phyloP scores from a whole-genome alignment of 2,888 invertebrate genomes.

The Oscheius sp. region DNA sequence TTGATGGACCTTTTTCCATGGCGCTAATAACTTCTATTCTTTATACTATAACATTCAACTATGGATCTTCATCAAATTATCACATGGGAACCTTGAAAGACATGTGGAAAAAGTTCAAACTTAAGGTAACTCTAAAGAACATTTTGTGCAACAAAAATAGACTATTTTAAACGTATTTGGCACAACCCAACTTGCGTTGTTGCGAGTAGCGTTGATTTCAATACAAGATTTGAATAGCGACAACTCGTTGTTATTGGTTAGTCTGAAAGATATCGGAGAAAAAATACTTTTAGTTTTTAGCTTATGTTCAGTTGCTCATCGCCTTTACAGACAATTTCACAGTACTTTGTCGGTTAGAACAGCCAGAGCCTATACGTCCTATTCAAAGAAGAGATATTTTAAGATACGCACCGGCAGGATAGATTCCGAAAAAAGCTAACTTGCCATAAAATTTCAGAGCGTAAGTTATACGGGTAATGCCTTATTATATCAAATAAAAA shows the following conservation, averaged over 20 bases:
- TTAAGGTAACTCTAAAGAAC: not conserved
- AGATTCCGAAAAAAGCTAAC: not conserved
- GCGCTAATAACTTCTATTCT: slow-evolving; percentile 21
- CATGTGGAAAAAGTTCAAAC: slow-evolving; percentile 28
- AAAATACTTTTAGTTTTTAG: slow-evolving; percentile 24
- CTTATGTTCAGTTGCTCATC: slow-evolving; percentile 18
- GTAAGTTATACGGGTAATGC: too few relatives aligned
- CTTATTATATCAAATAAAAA: too few relatives aligned
- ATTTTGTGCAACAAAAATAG: not conserved
- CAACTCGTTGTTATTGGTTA: slow-evolving; percentile 19
- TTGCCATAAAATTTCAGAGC: too few relatives aligned
- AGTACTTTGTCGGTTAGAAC: slow-evolving; percentile 25
- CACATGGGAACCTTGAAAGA: slow-evolving; percentile 11
- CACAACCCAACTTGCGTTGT: slow-evolving; percentile 22
- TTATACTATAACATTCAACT: slow-evolving; percentile 23
- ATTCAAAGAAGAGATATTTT: not conserved
- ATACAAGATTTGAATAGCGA: slow-evolving; percentile 16
- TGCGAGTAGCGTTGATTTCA: slow-evolving; percentile 22
- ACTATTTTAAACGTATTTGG: slow-evolving; percentile 27
- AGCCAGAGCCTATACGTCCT: slow-evolving; percentile 20
- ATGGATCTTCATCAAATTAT: slow-evolving; percentile 29
- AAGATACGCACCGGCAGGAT: slow-evolving; percentile 22
- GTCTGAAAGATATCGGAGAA: not conserved
- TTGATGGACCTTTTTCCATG: slow-evolving; percentile 24
- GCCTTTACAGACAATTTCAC: slow-evolving; percentile 32